Percentiles rank a stretch among this genome's conserved stretches.
phyloP scores from a whole-genome alignment of 2,797 vertebrate genomes.

The Caiman crocodilus region DNA sequence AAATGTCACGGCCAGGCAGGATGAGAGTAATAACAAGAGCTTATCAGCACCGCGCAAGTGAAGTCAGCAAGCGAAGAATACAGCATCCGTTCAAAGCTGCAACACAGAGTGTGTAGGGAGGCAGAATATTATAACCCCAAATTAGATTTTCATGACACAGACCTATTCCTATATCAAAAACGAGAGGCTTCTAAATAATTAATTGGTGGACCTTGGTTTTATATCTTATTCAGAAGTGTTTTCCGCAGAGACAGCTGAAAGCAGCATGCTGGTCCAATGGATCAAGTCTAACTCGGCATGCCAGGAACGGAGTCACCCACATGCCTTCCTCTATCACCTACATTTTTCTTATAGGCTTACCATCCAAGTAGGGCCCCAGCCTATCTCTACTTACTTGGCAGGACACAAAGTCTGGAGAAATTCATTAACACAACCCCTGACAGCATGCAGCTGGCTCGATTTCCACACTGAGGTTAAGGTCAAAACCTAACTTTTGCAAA shows the following conservation, averaged over 20 bases:
- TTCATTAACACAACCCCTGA: not conserved
- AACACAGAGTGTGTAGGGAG: not conserved
- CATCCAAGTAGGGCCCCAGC: not conserved
- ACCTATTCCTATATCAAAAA: not conserved
- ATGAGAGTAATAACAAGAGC: not conserved
- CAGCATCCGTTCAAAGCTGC: not conserved
- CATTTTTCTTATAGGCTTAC: not conserved
- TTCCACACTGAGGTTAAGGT: not conserved
- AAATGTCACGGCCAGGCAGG: not conserved
- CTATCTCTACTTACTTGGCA: not conserved
- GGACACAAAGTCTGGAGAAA: not conserved
- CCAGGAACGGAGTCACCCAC: accelerated
- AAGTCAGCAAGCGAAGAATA: not conserved
- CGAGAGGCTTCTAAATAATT: not conserved
- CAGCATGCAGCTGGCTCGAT: not conserved
- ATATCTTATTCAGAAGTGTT: not conserved
- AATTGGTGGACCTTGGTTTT: not conserved
- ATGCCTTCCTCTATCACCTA: not conserved
- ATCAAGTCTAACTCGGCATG: not conserved
- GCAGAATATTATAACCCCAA: accelerated
- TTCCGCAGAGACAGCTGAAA: not conserved
- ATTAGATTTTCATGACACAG: not conserved
- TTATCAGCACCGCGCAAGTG: not conserved
- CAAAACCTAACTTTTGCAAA: not conserved
- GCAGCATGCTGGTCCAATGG: not conserved